A percentile compares a stretch with the other conserved stretches of the same genome.
Conservation (phyloP, 1,140 invertebrate species). For the Tetraneura akinire region DNA sequence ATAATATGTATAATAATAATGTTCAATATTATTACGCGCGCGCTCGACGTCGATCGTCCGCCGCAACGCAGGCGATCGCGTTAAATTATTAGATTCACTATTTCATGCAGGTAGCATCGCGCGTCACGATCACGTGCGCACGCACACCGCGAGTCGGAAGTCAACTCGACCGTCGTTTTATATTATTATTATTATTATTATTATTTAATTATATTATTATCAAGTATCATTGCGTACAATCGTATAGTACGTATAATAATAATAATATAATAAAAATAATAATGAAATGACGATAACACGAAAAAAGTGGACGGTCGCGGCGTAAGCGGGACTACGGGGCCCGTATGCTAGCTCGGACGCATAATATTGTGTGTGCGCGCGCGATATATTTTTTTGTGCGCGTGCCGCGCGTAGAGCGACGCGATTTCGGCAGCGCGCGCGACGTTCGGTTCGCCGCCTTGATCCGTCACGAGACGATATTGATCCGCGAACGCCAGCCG, state of each 20-base stretch:
- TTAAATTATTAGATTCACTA: too few relatives aligned
- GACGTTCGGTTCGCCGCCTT: neutral
- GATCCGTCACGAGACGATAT: slow-evolving; percentile 27
- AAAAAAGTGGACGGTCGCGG: too few relatives aligned
- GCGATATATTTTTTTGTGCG: too few relatives aligned
- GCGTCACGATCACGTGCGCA: too few relatives aligned
- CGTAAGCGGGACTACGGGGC: too few relatives aligned
- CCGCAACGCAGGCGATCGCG: too few relatives aligned
- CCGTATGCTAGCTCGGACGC: neutral
- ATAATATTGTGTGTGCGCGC: neutral
- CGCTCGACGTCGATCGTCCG: too few relatives aligned
- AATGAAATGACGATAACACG: neutral
- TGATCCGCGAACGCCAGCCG: slow-evolving; percentile 1
- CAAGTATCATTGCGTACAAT: neutral
- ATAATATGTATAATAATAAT: too few relatives aligned
- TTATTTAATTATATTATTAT: neutral
- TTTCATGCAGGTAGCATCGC: too few relatives aligned
- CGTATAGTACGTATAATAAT: neutral
- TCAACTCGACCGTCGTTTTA: neutral
- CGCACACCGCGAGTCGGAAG: neutral
- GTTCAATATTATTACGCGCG: too few relatives aligned
- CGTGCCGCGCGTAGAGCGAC: too few relatives aligned
- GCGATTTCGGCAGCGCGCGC: slow-evolving; percentile 11
- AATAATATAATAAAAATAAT: neutral
- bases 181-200: too few relatives aligned